These are phyloP conservation scores for Poeciliopsis turneri DNA, from an alignment of 2,797 vertebrate genomes.

Conservation along the genomic window DNA sequence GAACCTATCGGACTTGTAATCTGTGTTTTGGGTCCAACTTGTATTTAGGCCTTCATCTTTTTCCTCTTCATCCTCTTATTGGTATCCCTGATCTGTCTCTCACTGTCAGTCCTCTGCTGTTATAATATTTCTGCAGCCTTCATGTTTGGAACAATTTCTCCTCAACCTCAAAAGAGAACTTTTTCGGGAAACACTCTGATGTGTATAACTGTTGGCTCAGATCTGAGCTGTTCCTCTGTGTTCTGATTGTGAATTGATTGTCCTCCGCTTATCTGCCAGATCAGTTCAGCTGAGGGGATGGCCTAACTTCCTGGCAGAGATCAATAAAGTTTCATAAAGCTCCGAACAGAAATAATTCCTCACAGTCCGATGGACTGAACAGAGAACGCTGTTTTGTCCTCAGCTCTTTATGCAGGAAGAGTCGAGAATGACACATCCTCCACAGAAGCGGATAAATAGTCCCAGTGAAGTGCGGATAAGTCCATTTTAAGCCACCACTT, in stretches of 20 bases:
- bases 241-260: constrained; percentile 17
- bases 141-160: neutral
- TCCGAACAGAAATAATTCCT: constrained; percentile 12
- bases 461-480: constrained; percentile 68
- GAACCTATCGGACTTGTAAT: neutral
- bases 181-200: neutral
- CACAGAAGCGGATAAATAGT: constrained; percentile 61
- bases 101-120: constrained; percentile 29
- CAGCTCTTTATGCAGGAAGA: constrained; percentile 36
- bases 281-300: constrained; percentile 21
- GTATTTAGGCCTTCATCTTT: neutral
- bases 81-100: constrained; percentile 14
- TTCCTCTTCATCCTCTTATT: constrained; percentile 14
- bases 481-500: constrained; percentile 53
- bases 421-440: constrained; percentile 33
- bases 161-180: neutral
- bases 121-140: constrained; percentile 18
- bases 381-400: constrained; percentile 8
- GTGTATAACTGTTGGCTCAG: constrained; percentile 12
- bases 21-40: neutral
- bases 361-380: constrained; percentile 8
- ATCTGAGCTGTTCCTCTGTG: constrained; percentile 17
- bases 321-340: constrained; percentile 59
- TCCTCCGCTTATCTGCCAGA: constrained; percentile 29
- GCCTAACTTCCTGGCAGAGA: constrained; percentile 50